phyloP scores from a whole-genome alignment of 1,140 invertebrate genomes.

The Arion vulgaris region DNA sequence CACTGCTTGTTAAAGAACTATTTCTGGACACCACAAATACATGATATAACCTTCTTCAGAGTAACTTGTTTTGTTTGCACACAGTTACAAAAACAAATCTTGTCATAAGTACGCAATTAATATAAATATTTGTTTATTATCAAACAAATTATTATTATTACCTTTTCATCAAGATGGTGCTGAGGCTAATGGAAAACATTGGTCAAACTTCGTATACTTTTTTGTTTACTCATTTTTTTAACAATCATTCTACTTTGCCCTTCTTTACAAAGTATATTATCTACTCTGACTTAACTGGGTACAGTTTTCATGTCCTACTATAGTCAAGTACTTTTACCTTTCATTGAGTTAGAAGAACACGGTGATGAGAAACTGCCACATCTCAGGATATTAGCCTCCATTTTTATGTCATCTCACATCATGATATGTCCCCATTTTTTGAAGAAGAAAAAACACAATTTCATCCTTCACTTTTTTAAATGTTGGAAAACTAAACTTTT shows the following conservation, averaged over 20 bases:
- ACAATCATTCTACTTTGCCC: neutral
- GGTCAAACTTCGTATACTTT: conserved; percentile 25
- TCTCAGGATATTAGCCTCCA: neutral
- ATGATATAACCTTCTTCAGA: no score
- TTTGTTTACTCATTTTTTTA: neutral
- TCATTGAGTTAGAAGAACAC: neutral
- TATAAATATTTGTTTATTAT: neutral
- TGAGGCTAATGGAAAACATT: conserved; percentile 30
- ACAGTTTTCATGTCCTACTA: neutral
- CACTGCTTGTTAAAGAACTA: no score
- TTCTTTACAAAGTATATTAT: neutral
- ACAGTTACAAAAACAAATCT: neutral
- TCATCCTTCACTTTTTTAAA: no score
- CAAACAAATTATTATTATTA: neutral
- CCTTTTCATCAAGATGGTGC: conserved; percentile 30
- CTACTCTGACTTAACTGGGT: neutral
- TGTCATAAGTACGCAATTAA: neutral
- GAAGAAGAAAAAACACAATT: no score
- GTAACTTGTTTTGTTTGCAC: neutral
- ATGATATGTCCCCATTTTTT: no score
- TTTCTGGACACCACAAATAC: no score
- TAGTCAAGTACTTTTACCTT: neutral
- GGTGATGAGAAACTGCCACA: neutral
- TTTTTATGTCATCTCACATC: neutral
- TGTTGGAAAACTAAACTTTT: no score